Conservation (phyloP, 2,797 vertebrate species). For the Tapera naevia region DNA sequence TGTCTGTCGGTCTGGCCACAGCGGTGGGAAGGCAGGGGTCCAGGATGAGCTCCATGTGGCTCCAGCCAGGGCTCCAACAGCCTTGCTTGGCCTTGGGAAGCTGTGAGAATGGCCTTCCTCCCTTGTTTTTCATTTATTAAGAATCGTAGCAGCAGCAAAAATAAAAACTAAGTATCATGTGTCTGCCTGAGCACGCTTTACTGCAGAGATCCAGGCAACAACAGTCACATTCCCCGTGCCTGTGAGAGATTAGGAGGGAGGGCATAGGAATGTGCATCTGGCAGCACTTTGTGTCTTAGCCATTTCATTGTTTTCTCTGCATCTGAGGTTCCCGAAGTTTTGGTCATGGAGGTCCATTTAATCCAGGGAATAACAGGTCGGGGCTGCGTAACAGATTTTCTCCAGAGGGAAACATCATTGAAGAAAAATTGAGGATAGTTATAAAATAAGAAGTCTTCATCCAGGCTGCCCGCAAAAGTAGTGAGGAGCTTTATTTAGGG, state of each 20-base stretch:
- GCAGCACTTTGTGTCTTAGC: conserved; percentile 64
- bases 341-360: background rate
- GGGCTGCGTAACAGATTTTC: background rate
- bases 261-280: conserved; percentile 66
- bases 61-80: accelerated
- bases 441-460: background rate
- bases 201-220: conserved; percentile 12
- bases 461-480: background rate
- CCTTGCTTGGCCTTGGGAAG: accelerated
- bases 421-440: background rate
- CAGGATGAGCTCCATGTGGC: accelerated
- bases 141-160: background rate
- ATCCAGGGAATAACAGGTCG: background rate
- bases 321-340: conserved; percentile 23
- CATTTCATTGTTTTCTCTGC: conserved; percentile 47
- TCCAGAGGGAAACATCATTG: background rate
- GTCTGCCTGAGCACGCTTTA: background rate
- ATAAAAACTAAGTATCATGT: background rate
- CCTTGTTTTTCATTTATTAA: background rate
- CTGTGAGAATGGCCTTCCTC: no score
- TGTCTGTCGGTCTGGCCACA: background rate
- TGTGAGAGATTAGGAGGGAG: conserved; percentile 54
- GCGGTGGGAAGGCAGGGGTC: background rate
- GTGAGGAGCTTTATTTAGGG: background rate
- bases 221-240: background rate